Evolutionary conservation across 1,140 invertebrate genomes (phyloP).

Genomic region (Schlechtendalia chinensis): DNA sequence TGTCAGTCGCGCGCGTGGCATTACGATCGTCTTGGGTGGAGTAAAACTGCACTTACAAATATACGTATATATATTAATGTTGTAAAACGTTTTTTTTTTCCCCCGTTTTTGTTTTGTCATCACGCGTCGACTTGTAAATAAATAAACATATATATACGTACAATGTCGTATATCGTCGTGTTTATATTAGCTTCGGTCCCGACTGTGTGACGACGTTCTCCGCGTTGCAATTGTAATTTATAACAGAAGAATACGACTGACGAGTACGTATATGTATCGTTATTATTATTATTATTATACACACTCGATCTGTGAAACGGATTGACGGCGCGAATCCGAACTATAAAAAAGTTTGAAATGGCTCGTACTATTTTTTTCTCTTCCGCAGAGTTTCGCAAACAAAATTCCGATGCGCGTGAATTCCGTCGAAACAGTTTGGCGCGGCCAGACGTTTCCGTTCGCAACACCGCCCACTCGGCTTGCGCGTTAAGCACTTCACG

Average conservation of each 20-base stretch:
- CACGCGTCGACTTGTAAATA: not conserved
- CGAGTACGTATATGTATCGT: no score
- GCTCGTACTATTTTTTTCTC: not conserved
- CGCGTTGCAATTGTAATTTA: not conserved
- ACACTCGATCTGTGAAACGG: not conserved
- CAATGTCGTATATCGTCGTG: not conserved
- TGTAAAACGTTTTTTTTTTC: conserved; percentile 19
- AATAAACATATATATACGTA: not conserved
- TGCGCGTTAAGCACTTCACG: not conserved
- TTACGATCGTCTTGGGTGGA: conserved; percentile 20
- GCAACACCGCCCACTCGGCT: not conserved
- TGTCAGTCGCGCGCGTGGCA: not conserved
- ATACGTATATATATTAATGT: not conserved
- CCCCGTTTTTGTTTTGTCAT: not conserved
- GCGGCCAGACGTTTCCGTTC: not conserved
- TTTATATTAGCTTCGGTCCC: not conserved
- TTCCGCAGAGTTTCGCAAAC: not conserved
- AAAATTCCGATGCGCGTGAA: not conserved
- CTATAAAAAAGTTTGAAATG: conserved; percentile 38
- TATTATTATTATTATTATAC: not conserved
- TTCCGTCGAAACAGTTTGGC: not conserved
- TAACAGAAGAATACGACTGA: not conserved
- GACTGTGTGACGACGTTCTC: not conserved
- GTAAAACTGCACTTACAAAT: conserved; percentile 22
- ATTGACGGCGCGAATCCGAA: not conserved